A percentile compares a stretch with the other conserved stretches of the same genome.
Evolutionary conservation across 2,797 vertebrate species (phyloP).

Genomic region (Gallinago stenura): DNA sequence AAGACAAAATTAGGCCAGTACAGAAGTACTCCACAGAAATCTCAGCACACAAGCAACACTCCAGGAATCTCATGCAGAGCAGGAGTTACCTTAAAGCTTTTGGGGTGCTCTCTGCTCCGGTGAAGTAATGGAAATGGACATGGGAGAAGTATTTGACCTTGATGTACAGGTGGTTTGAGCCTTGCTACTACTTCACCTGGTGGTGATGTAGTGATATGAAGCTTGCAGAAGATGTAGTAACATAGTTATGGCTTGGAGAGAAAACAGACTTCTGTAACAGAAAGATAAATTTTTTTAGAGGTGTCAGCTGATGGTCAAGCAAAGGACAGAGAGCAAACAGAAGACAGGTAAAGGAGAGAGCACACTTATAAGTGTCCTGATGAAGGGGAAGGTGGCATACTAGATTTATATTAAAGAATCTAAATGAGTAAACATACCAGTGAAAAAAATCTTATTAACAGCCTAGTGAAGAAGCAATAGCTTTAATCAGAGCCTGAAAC

Average conservation of each 20-base stretch:
- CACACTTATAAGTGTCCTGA: rapidly evolving
- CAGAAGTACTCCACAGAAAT: not conserved
- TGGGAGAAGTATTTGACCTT: not conserved
- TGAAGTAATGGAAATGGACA: not conserved
- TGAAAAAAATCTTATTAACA: not conserved
- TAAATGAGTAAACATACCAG: not conserved
- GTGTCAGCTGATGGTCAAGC: not conserved
- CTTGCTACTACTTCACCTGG: not conserved
- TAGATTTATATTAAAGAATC: not conserved
- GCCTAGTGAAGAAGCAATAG: not conserved
- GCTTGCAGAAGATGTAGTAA: not conserved
- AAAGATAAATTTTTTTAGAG: not conserved
- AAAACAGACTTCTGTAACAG: not conserved
- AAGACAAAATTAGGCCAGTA: not conserved
- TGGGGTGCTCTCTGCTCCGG: not conserved
- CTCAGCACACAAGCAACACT: not conserved
- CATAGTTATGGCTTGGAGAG: not conserved
- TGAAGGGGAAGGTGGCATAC: not conserved
- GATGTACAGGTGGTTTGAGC: not conserved
- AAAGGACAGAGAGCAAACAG: not conserved
- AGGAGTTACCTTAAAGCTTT: not conserved
- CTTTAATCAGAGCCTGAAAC: not conserved
- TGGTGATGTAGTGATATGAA: not conserved
- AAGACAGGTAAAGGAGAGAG: not conserved
- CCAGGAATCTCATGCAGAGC: not conserved